Evolutionary conservation across 2,113 vertebrate species (phyloP).

Genomic region (Excalfactoria chinensis): DNA sequence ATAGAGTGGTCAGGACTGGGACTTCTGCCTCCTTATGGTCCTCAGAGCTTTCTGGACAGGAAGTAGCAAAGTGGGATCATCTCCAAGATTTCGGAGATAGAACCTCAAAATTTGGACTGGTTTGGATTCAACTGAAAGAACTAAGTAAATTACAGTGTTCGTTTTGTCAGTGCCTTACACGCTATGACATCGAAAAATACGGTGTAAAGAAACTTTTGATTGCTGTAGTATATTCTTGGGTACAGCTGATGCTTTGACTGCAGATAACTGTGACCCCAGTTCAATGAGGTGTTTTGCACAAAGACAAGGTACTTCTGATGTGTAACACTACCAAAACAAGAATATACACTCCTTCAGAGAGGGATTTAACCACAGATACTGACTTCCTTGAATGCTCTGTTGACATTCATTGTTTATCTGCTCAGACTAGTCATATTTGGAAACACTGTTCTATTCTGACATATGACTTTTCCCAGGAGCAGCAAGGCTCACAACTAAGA

Average conservation of each 20-base stretch:
- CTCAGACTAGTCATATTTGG: constrained; percentile 70
- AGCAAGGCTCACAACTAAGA: constrained; percentile 51
- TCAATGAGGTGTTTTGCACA: not conserved
- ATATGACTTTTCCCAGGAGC: constrained; percentile 75
- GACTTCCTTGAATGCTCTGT: constrained; percentile 58
- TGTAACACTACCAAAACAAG: not conserved
- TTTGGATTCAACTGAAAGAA: not conserved
- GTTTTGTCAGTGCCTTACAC: accelerated
- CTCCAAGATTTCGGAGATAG: not conserved
- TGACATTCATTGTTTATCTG: constrained; percentile 72
- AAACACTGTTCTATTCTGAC: constrained; percentile 67
- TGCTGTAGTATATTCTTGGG: not conserved
- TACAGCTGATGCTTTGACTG: not conserved
- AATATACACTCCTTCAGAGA: not conserved
- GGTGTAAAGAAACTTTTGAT: not conserved
- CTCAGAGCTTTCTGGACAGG: not conserved
- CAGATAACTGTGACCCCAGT: not conserved
- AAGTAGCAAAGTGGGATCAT: not conserved
- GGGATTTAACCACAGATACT: constrained; percentile 2
- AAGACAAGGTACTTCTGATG: not conserved
- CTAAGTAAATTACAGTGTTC: not conserved
- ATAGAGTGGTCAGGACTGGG: not conserved
- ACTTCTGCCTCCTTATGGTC: accelerated
- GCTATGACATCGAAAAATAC: not conserved
- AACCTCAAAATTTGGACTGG: not conserved